These are phyloP conservation scores for Gerris lacustris DNA, from an alignment of 2,888 invertebrate species.

Conservation along the genomic window DNA sequence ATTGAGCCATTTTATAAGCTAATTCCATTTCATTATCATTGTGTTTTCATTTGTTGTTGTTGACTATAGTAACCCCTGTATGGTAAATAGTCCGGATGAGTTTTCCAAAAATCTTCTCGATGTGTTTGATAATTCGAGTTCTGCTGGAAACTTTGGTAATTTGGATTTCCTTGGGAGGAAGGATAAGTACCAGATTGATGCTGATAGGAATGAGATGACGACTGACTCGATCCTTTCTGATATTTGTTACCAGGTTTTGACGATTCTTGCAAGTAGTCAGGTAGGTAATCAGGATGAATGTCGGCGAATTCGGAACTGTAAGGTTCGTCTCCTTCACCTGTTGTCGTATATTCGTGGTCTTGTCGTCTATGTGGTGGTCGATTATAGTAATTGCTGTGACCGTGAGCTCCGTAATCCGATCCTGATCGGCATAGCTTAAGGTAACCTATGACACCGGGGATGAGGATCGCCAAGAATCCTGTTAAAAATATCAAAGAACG, in stretches of 20 bases:
- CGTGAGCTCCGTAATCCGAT: constrained; percentile 42
- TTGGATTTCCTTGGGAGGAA: not conserved
- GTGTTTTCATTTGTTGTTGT: not conserved
- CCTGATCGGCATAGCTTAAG: constrained; percentile 55
- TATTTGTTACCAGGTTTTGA: not conserved
- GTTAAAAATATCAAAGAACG: not conserved
- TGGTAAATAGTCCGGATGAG: not conserved
- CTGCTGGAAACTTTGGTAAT: not conserved
- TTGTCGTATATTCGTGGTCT: constrained; percentile 13
- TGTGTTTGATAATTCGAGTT: not conserved
- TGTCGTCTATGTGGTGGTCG: constrained; percentile 46
- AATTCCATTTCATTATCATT: too few species aligned
- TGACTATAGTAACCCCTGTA: not conserved
- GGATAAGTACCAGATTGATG: not conserved
- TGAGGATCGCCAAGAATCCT: constrained; percentile 56
- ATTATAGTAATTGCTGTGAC: constrained; percentile 41
- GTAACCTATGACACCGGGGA: constrained; percentile 72
- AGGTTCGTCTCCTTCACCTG: constrained; percentile 17
- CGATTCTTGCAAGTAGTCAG: not conserved
- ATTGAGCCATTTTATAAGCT: too few species aligned
- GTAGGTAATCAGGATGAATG: not conserved
- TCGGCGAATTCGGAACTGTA: not conserved
- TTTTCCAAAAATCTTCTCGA: not conserved
- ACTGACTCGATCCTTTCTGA: not conserved
- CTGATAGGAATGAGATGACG: not conserved